Conservation (phyloP, 2,888 invertebrate species). For the Phyllotreta striolata region DNA sequence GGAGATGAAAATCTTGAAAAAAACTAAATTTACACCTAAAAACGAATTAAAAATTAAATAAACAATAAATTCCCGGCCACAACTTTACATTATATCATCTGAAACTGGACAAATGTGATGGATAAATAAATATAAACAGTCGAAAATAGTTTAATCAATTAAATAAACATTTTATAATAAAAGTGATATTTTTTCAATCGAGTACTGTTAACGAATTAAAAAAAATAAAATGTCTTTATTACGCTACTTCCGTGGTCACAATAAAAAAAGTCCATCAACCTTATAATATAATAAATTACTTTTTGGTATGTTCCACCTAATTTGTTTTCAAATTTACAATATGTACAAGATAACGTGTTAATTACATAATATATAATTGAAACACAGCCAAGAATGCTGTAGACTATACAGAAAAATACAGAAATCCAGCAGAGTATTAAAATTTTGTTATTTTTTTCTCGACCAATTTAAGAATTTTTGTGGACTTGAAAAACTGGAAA, state of each 20-base stretch:
- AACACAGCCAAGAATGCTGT: constrained; percentile 60
- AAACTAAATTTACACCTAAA: too few species aligned
- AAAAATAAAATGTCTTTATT: constrained; percentile 36
- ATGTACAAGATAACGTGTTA: constrained; percentile 48
- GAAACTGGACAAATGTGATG: background rate
- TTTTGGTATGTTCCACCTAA: constrained; percentile 52
- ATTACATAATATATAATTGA: constrained; percentile 50
- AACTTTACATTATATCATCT: too few species aligned
- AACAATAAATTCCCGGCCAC: too few species aligned
- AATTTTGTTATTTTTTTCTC: constrained; percentile 20
- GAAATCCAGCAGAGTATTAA: constrained; percentile 47
- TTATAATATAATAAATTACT: constrained; percentile 46
- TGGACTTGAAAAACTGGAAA: too few species aligned
- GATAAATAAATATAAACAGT: constrained; percentile 34
- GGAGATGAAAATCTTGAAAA: too few species aligned
- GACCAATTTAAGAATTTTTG: background rate
- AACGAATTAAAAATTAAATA: too few species aligned
- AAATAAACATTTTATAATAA: constrained; percentile 38
- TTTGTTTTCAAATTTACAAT: constrained; percentile 50
- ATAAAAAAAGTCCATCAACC: constrained; percentile 46
- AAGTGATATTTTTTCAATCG: constrained; percentile 33
- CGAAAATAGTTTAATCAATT: constrained; percentile 42
- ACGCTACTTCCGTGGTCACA: constrained; percentile 43
- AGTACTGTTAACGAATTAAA: constrained; percentile 41
- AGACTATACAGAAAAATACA: constrained; percentile 56